Base-by-base conservation (phyloP, 2,797 vertebrate species). In the Microcaecilia unicolor region DNA sequence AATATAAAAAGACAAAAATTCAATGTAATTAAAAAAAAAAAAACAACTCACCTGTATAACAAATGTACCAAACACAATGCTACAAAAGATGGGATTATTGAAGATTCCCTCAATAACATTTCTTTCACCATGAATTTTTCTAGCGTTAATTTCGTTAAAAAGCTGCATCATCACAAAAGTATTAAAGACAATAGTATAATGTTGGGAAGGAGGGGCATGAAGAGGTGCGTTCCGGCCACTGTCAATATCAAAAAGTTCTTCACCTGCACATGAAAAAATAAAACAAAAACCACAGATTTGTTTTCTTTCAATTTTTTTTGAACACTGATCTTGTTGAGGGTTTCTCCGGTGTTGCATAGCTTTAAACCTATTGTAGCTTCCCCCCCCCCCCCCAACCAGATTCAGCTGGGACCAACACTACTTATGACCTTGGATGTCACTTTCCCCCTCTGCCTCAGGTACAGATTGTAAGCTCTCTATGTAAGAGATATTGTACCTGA, bases 161-260 rank as follows among this genome's bases (percentile, higher is more conserved):
- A 98, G 91, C 74, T 99, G 96, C 96, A 99, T 97, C 82, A 99
- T 60, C 48, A 99, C 96, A 61, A 98, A 98, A 2, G 95, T 98
- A 50, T 98, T 98, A 74, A 98, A 98, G 67, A 99, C 93, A 28
- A 98, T 90, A 39, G 95, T 99, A 67, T 99, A 99, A 72, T 99
- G 96, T 55, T 98, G 94, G 5, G 96, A 96, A n/a, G 96, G 92
- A 7, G 92, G 88, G 11, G 96, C 83, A 7, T 97, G 84, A 49
- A 99, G 89, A 34, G 94, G 93, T 13, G 90, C 70, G 15, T 98
- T 83, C 65, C 96, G 86, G 70, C 96, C 96, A 26, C 71, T 93
- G 61, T 99, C 96, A 1, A 99, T 94, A 64, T 98, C 88, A 63
- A 99, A 97, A 12, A 99, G 55, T 60, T 67, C 89, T 75, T 98